Evolutionary conservation across 2,888 invertebrate species (phyloP).

Genomic region (Theretra japonica): DNA sequence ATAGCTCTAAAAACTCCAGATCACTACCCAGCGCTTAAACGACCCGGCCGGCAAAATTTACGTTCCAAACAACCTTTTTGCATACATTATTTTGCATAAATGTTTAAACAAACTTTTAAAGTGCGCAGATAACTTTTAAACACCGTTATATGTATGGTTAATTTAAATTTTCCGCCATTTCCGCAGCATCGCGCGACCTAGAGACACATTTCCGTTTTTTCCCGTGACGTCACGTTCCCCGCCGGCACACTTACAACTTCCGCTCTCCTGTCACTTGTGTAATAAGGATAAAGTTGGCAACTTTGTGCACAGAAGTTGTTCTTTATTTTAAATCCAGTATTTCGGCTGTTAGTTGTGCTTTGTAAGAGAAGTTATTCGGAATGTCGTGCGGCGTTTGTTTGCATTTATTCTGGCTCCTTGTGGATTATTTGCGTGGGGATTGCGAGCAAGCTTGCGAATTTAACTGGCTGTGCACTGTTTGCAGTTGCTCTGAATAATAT

Average conservation of each 20-base stretch:
- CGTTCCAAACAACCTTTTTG: not conserved
- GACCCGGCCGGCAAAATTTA: not conserved
- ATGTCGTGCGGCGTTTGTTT: not conserved
- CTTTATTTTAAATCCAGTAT: slow-evolving; percentile 28
- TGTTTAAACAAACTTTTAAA: not conserved
- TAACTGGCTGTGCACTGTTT: not conserved
- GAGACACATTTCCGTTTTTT: slow-evolving; percentile 20
- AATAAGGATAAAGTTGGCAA: slow-evolving; percentile 40
- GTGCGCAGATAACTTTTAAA: slow-evolving; percentile 15
- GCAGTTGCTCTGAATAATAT: too few relatives aligned
- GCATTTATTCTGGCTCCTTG: not conserved
- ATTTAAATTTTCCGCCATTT: slow-evolving; percentile 21
- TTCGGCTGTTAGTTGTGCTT: not conserved
- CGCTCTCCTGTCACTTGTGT: slow-evolving; percentile 35
- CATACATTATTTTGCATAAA: slow-evolving; percentile 9
- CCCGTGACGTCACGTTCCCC: slow-evolving; percentile 34
- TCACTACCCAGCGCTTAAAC: not conserved
- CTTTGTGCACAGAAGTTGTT: slow-evolving; percentile 40
- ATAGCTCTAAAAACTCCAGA: not conserved
- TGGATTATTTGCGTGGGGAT: not conserved
- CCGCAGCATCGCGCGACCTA: slow-evolving; percentile 5
- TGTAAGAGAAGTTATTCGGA: not conserved
- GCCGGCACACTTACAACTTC: slow-evolving; percentile 40
- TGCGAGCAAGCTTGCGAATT: not conserved
- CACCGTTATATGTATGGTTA: slow-evolving; percentile 8